Evolutionary conservation across 2,797 vertebrate genomes (phyloP).

Genomic region (Phyllotis vaccarum): DNA sequence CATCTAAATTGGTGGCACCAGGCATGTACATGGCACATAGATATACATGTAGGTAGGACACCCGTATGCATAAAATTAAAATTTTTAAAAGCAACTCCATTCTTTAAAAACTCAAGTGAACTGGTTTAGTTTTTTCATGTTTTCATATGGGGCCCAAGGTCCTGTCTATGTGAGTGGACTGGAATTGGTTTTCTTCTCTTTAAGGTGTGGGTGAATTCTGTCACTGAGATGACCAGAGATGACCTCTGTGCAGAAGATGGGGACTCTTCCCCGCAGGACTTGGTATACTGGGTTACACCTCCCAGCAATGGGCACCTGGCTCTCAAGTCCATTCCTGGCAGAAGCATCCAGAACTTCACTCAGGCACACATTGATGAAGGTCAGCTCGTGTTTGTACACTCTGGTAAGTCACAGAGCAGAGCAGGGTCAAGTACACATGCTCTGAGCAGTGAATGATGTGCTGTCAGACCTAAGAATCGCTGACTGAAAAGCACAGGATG

Average conservation of each 20-base stretch:
- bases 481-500: slow-evolving; percentile 20
- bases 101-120: not conserved
- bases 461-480: not conserved
- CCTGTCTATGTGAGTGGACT: not conserved
- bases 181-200: slow-evolving; percentile 56
- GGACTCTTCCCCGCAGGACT: slow-evolving; percentile 89
- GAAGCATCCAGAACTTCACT: slow-evolving; percentile 93
- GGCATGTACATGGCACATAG: accelerated
- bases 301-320: slow-evolving; percentile 94
- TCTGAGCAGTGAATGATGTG: not conserved
- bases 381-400: slow-evolving; percentile 93
- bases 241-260: slow-evolving; percentile 92
- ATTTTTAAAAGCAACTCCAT: not conserved
- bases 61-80: not conserved
- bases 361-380: slow-evolving; percentile 92
- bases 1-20: not conserved
- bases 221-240: slow-evolving; percentile 91
- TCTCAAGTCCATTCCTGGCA: slow-evolving; percentile 91
- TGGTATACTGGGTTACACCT: slow-evolving; percentile 91
- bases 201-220: slow-evolving; percentile 94
- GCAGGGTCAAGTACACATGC: not conserved
- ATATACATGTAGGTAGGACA: not conserved
- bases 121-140: not conserved
- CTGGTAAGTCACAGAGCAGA: slow-evolving; percentile 86
- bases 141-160: not conserved